These are phyloP conservation scores for Ptyas mucosa DNA, from an alignment of 2,113 vertebrate genomes.

Conservation along the genomic window DNA sequence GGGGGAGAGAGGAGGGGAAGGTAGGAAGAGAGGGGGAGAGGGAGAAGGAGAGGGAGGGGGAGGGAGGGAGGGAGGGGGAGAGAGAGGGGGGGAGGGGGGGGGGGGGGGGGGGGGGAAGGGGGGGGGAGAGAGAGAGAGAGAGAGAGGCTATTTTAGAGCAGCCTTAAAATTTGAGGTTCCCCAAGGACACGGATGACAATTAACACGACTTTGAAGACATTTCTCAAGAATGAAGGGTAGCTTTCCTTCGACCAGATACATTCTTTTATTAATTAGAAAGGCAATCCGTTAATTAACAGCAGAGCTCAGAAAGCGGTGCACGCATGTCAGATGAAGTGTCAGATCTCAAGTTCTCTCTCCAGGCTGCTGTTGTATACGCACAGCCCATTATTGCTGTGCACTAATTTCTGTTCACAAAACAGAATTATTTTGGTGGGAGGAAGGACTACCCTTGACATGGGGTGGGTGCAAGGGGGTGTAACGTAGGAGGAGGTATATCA, in stretches of 20 bases:
- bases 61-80: too few species aligned
- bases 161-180: slow-evolving; percentile 12
- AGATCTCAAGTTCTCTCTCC: background rate
- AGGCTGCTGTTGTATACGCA: background rate
- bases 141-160: slow-evolving; percentile 32
- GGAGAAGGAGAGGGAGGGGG: too few species aligned
- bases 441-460: background rate
- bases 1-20: too few species aligned
- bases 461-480: background rate
- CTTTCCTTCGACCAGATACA: slow-evolving; percentile 25
- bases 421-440: background rate
- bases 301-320: slow-evolving; percentile 14
- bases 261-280: background rate
- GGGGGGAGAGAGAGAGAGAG: too few species aligned
- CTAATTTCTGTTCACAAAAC: background rate
- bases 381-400: background rate
- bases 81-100: too few species aligned
- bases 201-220: background rate
- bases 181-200: slow-evolving; percentile 23
- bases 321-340: background rate
- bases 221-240: slow-evolving; percentile 13
- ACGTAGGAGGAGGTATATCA: background rate
- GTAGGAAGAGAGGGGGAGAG: too few species aligned
- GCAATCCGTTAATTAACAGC: slow-evolving; percentile 37
- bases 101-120: accelerated